phyloP scores from a whole-genome alignment of 2,113 vertebrate genomes.

The Asarcornis scutulata region DNA sequence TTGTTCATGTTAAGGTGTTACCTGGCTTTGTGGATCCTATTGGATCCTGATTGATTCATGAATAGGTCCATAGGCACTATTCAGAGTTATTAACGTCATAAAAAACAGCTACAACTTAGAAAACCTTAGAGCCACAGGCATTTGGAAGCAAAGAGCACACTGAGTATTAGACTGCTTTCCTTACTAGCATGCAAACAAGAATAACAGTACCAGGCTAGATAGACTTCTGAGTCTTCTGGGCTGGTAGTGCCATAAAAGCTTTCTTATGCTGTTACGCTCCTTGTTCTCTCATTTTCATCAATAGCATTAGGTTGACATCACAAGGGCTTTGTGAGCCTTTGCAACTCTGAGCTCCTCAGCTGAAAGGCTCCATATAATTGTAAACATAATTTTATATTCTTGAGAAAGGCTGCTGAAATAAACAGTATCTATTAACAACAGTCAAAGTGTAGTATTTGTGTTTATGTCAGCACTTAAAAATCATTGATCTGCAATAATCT shows the following conservation, averaged over 20 bases:
- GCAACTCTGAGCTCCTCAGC: not conserved
- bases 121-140: not conserved
- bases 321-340: not conserved
- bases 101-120: not conserved
- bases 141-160: not conserved
- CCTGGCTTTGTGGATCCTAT: not conserved
- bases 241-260: not conserved
- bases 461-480: slow-evolving; percentile 66
- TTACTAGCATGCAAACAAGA: not conserved
- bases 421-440: slow-evolving; percentile 33
- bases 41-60: not conserved
- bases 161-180: not conserved
- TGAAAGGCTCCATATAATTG: not conserved
- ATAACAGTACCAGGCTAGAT: not conserved
- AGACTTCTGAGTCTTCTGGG: not conserved
- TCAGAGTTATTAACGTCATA: not conserved
- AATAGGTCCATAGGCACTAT: not conserved
- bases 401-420: slow-evolving; percentile 35
- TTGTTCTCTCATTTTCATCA: not conserved
- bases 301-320: not conserved
- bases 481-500: slow-evolving; percentile 58
- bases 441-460: slow-evolving; percentile 49
- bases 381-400: slow-evolving; percentile 27
- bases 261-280: not conserved
- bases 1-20: not conserved